A percentile compares a stretch with the other conserved stretches of the same genome.
Conservation (phyloP, 2,797 vertebrate species). For the Triplophysa bombifrons region DNA sequence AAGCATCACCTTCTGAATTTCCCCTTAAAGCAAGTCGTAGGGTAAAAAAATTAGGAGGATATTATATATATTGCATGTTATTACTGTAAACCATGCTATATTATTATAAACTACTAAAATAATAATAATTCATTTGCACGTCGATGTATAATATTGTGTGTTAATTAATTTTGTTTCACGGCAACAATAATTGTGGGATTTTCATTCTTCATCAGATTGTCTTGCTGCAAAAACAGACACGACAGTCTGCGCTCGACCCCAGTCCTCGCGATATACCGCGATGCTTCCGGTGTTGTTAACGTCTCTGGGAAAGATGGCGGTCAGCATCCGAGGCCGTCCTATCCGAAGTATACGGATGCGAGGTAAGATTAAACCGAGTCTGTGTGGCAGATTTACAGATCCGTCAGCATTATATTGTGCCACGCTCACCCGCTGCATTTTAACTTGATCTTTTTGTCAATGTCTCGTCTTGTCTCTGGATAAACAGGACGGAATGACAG, state of each 20-base stretch:
- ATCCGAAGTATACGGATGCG: conserved; percentile 96
- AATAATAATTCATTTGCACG: too few species aligned
- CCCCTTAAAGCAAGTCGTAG: too few species aligned
- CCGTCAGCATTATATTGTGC: conserved; percentile 23
- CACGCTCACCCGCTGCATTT: conserved; percentile 34
- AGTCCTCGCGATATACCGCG: conserved; percentile 88
- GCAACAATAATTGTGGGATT: too few species aligned
- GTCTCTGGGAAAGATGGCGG: conserved; percentile 96
- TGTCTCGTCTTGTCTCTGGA: conserved; percentile 60
- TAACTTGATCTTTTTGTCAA: conserved; percentile 9
- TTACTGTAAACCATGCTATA: too few species aligned
- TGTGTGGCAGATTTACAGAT: not conserved
- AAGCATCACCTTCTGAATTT: too few species aligned
- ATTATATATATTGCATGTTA: too few species aligned
- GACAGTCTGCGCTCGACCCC: not conserved
- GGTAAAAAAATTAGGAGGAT: too few species aligned
- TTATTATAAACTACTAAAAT: too few species aligned
- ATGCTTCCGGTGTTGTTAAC: conserved; percentile 99
- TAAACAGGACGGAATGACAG: conserved; percentile 97
- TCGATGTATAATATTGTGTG: too few species aligned
- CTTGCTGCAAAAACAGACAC: not conserved
- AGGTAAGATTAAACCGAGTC: conserved; percentile 79
- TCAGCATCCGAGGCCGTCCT: conserved; percentile 97
- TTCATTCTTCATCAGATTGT: too few species aligned
- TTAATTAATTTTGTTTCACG: too few species aligned